A percentile compares a stretch with the other conserved stretches of the same genome.
These are phyloP conservation scores for Ylistrum balloti DNA, from an alignment of 1,140 invertebrate species.

Conservation along the genomic window DNA sequence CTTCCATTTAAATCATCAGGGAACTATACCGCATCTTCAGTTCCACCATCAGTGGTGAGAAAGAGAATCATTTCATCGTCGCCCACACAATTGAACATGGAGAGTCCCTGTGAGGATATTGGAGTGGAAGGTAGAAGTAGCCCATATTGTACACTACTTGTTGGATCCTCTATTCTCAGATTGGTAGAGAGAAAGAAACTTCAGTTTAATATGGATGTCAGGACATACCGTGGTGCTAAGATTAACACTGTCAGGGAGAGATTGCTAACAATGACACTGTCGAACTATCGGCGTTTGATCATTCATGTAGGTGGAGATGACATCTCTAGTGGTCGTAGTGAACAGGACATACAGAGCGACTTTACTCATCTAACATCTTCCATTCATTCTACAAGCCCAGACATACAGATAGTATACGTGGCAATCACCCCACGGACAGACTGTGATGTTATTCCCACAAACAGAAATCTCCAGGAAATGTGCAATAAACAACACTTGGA, in stretches of 20 bases:
- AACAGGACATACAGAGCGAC: neutral
- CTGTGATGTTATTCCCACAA: conserved; percentile 24
- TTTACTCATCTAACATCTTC: neutral
- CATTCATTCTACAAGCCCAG: neutral
- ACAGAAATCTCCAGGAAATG: neutral
- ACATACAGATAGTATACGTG: neutral
- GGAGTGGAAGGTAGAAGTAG: neutral
- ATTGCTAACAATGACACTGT: neutral
- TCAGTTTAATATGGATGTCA: conserved; percentile 11
- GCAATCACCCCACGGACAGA: neutral
- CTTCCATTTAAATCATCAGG: neutral
- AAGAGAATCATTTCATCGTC: neutral
- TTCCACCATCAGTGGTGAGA: neutral
- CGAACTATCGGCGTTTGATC: neutral
- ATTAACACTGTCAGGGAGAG: neutral
- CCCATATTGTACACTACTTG: neutral
- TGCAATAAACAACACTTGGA: neutral
- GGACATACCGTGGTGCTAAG: neutral
- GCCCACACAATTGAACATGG: neutral
- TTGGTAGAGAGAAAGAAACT: conserved; percentile 25
- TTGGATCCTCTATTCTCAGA: conserved; percentile 11
- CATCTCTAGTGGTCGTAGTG: neutral
- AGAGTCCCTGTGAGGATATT: neutral
- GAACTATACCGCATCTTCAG: neutral
- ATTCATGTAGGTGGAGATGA: conserved; percentile 32